A percentile compares a stretch with the other conserved stretches of the same genome.
These are phyloP conservation scores for Rhinichthys osculus DNA, from an alignment of 2,797 vertebrate genomes.

Conservation along the genomic window DNA sequence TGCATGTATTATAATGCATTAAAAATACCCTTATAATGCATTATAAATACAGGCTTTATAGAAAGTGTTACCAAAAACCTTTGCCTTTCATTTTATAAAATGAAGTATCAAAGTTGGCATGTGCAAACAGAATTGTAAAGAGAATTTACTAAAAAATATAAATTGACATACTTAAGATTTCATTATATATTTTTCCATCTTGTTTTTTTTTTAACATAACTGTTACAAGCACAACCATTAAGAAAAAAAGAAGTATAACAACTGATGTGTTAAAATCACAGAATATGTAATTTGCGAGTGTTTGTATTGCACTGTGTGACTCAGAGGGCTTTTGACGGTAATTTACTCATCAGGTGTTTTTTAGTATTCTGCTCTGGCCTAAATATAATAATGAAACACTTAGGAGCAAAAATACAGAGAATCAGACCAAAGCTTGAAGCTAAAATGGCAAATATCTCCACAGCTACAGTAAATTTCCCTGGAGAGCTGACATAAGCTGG, in stretches of 20 bases:
- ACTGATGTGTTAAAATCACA: neutral
- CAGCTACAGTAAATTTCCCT: constrained; percentile 14
- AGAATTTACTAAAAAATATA: neutral
- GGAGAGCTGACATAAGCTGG: constrained; percentile 13
- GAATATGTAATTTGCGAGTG: neutral
- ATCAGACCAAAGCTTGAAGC: constrained; percentile 65
- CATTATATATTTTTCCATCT: neutral
- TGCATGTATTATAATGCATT: too few species aligned
- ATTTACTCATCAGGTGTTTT: constrained; percentile 65
- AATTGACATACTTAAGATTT: neutral
- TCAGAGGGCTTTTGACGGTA: neutral
- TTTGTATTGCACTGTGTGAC: too few species aligned
- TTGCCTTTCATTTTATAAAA: neutral
- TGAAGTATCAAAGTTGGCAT: neutral
- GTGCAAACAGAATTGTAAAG: neutral
- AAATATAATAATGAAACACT: constrained; percentile 67
- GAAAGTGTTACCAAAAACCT: too few species aligned
- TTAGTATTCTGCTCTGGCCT: constrained; percentile 66
- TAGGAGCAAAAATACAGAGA: constrained; percentile 65
- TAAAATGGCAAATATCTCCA: constrained; percentile 49
- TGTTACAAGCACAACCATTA: neutral
- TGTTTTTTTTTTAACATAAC: neutral
- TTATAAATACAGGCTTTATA: too few species aligned
- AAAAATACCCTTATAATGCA: too few species aligned
- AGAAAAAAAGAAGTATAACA: neutral